phyloP scores from a whole-genome alignment of 2,797 vertebrate genomes.

The Coregonus sp. region DNA sequence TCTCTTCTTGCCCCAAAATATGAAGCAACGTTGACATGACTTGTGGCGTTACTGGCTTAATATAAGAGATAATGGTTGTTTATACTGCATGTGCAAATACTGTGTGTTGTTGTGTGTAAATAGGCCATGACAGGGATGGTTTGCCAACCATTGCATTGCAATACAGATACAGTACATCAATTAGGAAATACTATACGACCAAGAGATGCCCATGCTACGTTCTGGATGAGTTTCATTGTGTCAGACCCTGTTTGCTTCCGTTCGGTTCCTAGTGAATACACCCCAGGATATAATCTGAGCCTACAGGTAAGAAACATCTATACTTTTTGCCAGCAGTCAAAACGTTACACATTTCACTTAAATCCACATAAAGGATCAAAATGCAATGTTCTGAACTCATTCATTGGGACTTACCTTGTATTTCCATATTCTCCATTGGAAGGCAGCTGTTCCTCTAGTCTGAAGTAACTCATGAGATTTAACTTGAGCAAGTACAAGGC shows the following conservation, averaged over 20 bases:
- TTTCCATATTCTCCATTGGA: background rate
- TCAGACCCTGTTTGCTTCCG: background rate
- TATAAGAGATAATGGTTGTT: background rate
- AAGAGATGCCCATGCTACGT: background rate
- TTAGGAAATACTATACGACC: background rate
- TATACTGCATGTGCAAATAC: background rate
- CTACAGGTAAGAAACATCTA: background rate
- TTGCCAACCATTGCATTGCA: background rate
- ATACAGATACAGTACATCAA: background rate
- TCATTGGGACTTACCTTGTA: background rate
- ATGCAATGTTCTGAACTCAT: background rate
- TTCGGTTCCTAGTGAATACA: background rate
- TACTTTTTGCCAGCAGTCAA: background rate
- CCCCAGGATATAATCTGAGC: background rate
- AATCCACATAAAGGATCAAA: background rate
- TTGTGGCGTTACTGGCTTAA: background rate
- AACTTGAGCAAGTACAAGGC: background rate
- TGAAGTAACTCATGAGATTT: background rate
- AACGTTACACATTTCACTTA: background rate
- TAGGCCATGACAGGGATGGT: background rate
- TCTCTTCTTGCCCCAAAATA: too few species aligned
- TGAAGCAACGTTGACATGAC: background rate
- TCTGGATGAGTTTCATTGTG: background rate
- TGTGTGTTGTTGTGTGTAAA: background rate
- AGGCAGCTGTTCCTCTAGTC: background rate